Percentiles rank a stretch among this genome's conserved stretches.
Evolutionary conservation across 2,797 vertebrate genomes (phyloP).

Genomic region (Channa striata): DNA sequence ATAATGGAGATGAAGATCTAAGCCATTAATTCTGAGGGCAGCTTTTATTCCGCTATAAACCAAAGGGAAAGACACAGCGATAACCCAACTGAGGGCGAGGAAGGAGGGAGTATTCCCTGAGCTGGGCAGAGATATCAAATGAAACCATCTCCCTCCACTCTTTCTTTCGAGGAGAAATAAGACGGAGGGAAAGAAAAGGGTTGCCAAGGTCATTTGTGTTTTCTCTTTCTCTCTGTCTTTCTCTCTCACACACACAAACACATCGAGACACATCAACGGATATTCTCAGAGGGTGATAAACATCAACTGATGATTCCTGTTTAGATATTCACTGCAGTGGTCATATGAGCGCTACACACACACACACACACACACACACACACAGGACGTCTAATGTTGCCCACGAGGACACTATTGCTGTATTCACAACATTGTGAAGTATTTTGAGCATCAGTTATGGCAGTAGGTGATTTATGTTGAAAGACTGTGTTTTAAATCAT

Average conservation of each 20-base stretch:
- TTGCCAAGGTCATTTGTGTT: constrained; percentile 73
- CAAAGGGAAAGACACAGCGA: constrained; percentile 62
- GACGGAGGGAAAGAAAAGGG: constrained; percentile 42
- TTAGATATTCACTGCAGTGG: constrained; percentile 56
- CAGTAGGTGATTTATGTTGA: background rate
- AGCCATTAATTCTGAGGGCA: constrained; percentile 75
- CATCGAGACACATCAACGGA: constrained; percentile 24
- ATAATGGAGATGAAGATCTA: constrained; percentile 56
- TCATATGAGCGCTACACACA: constrained; percentile 37
- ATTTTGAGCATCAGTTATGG: constrained; percentile 26
- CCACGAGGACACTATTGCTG: constrained; percentile 10
- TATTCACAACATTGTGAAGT: constrained; percentile 17
- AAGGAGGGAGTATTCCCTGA: constrained; percentile 72
- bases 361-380: background rate
- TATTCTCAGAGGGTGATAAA: constrained; percentile 44
- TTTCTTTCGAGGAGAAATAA: constrained; percentile 60
- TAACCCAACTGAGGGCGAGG: constrained; percentile 44
- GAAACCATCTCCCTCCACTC: constrained; percentile 59
- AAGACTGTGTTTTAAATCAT: background rate
- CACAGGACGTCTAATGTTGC: constrained; percentile 6
- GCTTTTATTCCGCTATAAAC: constrained; percentile 68
- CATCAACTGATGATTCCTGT: constrained; percentile 45
- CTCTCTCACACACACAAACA: background rate
- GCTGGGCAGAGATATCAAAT: constrained; percentile 73
- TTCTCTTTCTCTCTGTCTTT: constrained; percentile 22